Conservation (phyloP, 2,797 vertebrate species). For the Intellagama lesueurii region DNA sequence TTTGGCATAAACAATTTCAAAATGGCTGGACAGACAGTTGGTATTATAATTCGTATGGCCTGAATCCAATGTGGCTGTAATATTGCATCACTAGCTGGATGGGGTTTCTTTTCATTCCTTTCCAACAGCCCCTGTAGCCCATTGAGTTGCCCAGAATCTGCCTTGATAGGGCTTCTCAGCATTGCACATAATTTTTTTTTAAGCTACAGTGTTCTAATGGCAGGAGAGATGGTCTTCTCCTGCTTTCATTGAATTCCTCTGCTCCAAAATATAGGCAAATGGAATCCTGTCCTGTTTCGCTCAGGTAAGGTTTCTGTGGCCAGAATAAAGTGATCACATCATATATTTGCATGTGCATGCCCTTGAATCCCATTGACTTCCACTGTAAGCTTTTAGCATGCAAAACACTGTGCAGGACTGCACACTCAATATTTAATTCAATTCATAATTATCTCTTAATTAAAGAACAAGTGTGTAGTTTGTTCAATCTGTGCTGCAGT, state of each 20-base stretch:
- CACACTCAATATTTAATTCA: conserved; percentile 34
- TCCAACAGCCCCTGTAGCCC: too few species aligned
- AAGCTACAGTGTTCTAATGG: too few species aligned
- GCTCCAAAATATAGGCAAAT: neutral
- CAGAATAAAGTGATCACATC: neutral
- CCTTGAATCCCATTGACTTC: conserved; percentile 1
- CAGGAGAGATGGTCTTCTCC: too few species aligned
- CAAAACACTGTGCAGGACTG: conserved; percentile 8
- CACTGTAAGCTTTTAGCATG: neutral
- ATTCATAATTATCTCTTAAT: conserved; percentile 28
- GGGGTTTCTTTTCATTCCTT: too few species aligned
- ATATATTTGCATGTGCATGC: neutral
- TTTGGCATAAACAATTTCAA: neutral
- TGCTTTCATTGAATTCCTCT: too few species aligned
- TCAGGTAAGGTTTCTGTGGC: neutral
- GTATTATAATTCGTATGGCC: neutral
- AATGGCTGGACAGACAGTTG: neutral
- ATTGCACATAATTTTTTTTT: too few species aligned
- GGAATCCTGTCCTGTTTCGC: neutral
- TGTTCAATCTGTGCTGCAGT: conserved; percentile 34
- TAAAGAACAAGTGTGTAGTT: conserved; percentile 45
- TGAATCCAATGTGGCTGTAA: too few species aligned
- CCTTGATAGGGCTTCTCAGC: neutral
- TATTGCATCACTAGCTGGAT: too few species aligned
- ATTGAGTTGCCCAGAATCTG: neutral